phyloP scores from a whole-genome alignment of 2,888 invertebrate genomes.

The Spodoptera picta region DNA sequence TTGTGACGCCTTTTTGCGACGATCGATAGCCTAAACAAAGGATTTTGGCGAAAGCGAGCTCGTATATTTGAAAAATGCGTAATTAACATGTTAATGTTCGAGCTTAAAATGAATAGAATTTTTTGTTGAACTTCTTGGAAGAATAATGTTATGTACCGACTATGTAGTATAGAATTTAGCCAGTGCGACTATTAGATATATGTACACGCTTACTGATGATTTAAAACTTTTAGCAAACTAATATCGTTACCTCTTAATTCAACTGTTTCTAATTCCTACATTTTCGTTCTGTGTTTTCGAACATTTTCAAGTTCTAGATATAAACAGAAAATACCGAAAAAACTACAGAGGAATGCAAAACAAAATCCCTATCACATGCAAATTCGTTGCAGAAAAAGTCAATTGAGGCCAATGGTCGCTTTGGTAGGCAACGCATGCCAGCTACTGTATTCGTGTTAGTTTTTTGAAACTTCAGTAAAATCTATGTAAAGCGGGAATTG shows the following conservation, averaged over 20 bases:
- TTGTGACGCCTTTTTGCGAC: slow-evolving; percentile 55
- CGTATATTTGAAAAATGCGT: slow-evolving; percentile 12
- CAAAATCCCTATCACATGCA: slow-evolving; percentile 37
- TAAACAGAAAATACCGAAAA: slow-evolving; percentile 17
- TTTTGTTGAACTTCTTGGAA: too few relatives aligned
- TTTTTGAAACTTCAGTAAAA: slow-evolving; percentile 20
- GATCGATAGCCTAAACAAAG: slow-evolving; percentile 52
- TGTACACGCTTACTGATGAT: too few relatives aligned
- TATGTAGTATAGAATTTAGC: too few relatives aligned
- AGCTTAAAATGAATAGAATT: too few relatives aligned
- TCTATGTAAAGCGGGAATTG: neutral
- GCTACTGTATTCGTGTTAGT: slow-evolving; percentile 3
- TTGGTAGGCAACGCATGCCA: slow-evolving; percentile 26
- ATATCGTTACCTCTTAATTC: too few relatives aligned
- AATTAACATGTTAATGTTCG: too few relatives aligned
- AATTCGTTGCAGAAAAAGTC: slow-evolving; percentile 34
- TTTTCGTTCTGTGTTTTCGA: neutral
- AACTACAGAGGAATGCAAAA: slow-evolving; percentile 13
- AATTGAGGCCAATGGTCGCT: slow-evolving; percentile 34
- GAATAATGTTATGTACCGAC: too few relatives aligned
- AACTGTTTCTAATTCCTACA: neutral
- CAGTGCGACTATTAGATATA: too few relatives aligned
- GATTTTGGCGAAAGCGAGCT: slow-evolving; percentile 10
- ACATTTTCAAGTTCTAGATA: neutral
- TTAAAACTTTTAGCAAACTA: too few relatives aligned